Evolutionary conservation across 1,140 invertebrate species (phyloP).

Genomic region (Drosophila sp.): DNA sequence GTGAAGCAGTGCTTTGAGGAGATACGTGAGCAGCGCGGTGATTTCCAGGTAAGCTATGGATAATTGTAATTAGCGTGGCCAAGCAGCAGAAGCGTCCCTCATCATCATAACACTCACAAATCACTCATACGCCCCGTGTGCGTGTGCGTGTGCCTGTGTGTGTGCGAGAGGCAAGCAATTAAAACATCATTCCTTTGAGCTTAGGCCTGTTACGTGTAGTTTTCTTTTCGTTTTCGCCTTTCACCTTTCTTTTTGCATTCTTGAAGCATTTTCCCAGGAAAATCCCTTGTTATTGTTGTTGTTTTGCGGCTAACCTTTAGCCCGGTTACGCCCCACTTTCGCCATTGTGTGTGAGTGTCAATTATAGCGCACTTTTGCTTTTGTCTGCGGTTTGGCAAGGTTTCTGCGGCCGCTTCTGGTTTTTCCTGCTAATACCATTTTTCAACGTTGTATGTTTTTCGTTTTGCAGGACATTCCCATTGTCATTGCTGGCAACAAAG

Average conservation of each 20-base stretch:
- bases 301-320: slow-evolving; percentile 33
- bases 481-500: slow-evolving; percentile 93
- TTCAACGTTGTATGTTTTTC: background rate
- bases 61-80: slow-evolving; percentile 58
- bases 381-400: slow-evolving; percentile 37
- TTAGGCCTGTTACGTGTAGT: background rate
- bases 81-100: background rate
- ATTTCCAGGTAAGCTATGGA: slow-evolving; percentile 85
- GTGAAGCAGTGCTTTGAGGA: slow-evolving; percentile 93
- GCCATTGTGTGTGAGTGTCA: slow-evolving; percentile 62
- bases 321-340: slow-evolving; percentile 20
- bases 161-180: slow-evolving; percentile 47
- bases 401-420: background rate
- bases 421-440: slow-evolving; percentile 46
- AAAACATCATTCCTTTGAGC: slow-evolving; percentile 41
- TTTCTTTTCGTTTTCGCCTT: background rate
- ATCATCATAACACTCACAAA: background rate
- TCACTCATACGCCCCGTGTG: slow-evolving; percentile 13
- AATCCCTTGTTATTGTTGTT: slow-evolving; percentile 19
- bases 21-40: slow-evolving; percentile 90
- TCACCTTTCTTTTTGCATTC: background rate
- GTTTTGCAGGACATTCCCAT: slow-evolving; percentile 90
- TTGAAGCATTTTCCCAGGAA: slow-evolving; percentile 4
- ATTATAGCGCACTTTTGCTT: slow-evolving; percentile 49
- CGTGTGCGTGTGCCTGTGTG: background rate